Evolutionary conservation across 2,113 vertebrate genomes (phyloP).

Genomic region (Oplegnathus fasciatus): DNA sequence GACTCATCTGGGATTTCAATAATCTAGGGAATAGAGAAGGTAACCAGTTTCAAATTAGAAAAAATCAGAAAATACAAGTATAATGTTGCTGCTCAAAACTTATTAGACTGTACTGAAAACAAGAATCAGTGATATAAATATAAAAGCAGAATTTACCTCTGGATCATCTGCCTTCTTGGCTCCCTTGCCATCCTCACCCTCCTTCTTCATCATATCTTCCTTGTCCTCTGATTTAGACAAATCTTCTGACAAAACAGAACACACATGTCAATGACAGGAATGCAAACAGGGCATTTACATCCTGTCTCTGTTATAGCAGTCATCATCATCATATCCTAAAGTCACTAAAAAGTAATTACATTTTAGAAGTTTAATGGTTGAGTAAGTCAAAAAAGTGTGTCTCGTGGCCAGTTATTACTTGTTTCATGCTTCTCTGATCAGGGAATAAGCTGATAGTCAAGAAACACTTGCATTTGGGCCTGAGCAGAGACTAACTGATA

Average conservation of each 20-base stretch:
- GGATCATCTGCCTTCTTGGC: conserved; percentile 68
- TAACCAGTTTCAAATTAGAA: not conserved
- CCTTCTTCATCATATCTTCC: conserved; percentile 77
- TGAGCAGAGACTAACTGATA: not conserved
- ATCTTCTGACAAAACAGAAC: conserved; percentile 69
- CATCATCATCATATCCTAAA: no score
- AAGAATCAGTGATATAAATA: not conserved
- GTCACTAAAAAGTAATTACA: not conserved
- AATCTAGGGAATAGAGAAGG: conserved; percentile 66
- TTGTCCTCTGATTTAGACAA: conserved; percentile 78
- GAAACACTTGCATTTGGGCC: not conserved
- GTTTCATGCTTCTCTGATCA: not conserved
- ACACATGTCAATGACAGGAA: not conserved
- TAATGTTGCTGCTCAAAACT: not conserved
- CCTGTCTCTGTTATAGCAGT: not conserved
- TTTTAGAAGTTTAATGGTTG: not conserved
- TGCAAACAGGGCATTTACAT: not conserved
- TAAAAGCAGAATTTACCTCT: conserved; percentile 56
- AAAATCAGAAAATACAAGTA: not conserved
- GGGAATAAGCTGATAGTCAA: not conserved
- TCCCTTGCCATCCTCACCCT: conserved; percentile 73
- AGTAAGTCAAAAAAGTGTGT: not conserved
- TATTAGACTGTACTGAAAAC: not conserved
- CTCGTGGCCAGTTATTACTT: not conserved
- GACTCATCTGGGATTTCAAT: conserved; percentile 87